Conservation (phyloP, 1,140 invertebrate genomes). For the Pygmarrhopalites habei region DNA sequence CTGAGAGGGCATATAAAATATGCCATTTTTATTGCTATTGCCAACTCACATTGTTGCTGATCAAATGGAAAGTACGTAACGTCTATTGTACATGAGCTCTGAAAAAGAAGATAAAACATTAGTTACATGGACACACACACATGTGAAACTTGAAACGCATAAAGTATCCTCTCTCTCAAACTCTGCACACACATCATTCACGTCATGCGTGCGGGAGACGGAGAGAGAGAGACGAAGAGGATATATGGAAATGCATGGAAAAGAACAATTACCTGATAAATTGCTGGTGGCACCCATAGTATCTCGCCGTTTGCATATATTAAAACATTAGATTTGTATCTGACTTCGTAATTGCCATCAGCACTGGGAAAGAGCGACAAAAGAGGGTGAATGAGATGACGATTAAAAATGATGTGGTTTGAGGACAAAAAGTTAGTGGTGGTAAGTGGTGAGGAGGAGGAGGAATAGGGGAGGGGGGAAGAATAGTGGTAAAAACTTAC, state of each 20-base stretch:
- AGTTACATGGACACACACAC: neutral
- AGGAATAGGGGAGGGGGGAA: neutral
- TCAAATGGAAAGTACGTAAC: conserved; percentile 99
- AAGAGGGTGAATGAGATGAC: neutral
- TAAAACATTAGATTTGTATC: conserved; percentile 94
- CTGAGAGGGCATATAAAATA: too few species aligned
- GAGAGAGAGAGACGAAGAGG: too few species aligned
- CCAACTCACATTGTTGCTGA: conserved; percentile 95
- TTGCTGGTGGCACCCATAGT: conserved; percentile 96
- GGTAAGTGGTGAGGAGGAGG: neutral
- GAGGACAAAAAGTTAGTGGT: too few species aligned
- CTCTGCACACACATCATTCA: too few species aligned
- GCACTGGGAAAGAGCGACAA: conserved; percentile 59
- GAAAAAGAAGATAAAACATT: conserved; percentile 41
- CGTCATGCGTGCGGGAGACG: too few species aligned
- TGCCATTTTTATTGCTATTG: too few species aligned
- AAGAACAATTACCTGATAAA: conserved; percentile 64
- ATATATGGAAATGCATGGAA: too few species aligned
- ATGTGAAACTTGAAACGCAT: neutral
- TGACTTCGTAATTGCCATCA: conserved; percentile 91
- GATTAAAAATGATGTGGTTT: too few species aligned
- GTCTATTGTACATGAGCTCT: conserved; percentile 98
- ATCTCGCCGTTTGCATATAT: conserved; percentile 89
- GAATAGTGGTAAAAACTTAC: conserved; percentile 54
- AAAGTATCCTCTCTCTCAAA: neutral